Base-by-base conservation (phyloP, 1,140 invertebrate species). In the Cotesia chilonis region DNA sequence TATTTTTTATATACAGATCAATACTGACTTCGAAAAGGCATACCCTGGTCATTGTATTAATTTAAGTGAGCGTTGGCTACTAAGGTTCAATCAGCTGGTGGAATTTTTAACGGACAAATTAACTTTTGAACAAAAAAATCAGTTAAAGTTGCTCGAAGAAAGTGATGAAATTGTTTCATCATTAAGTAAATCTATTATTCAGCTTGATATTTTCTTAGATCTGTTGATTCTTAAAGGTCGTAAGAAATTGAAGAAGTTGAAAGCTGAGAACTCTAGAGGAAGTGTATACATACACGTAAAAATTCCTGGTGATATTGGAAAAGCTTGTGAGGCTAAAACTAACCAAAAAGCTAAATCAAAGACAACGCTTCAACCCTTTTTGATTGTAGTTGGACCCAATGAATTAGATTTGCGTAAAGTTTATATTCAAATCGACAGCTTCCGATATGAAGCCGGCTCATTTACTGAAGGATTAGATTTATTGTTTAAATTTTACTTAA, bases 311-410 rank as follows among this genome's bases (percentile, higher is more conserved):
- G 57, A 60, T 60, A 60, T 60, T 17, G 57, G 3, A 12, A 4
- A 12, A 60, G 3, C 4, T 60, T 60, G 20, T 60, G 4, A 60
- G 17, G 7, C 57, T 60, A 60, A 60, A 17, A 60, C 3, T 60
- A 14, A 17, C 3, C 14, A 60, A 60, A 60, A 60, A 60, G n/a
- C 57, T 17, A 60, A 35, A 60, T 14, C 57, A 12, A 60, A 60
- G 57, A 1, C 57, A 14, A 54, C 57, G 9, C 2, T 75, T 37
- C 74, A 75, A 68, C 74, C 74, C 0, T 72, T 69, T 63, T 47
- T 75, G 2, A 69, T 75, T 63, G 60, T 65, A 37, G 70, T 75
- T 36, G 74, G 74, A 28, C 63, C 36, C 14, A 41, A 68, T 35
- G 36, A 72, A 47, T 41, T 55, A 59, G 47, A 68, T 1, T 17